Conservation (phyloP, 2,888 invertebrate species). For the Parnassius mnemosyne region DNA sequence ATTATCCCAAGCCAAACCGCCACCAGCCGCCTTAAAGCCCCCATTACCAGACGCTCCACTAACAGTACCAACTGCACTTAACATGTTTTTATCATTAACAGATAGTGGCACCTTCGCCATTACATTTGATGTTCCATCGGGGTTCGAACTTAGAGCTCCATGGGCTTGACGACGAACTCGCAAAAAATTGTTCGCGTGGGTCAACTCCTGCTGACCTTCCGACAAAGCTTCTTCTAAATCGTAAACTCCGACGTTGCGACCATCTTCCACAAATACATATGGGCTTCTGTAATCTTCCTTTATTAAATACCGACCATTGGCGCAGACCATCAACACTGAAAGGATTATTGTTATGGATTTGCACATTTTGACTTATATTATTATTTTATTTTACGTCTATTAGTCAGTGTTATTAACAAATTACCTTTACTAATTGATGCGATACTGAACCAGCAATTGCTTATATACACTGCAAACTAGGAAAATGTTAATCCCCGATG, state of each 20-base stretch:
- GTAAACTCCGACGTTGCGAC: conserved; percentile 4
- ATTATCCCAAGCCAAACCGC: conserved; percentile 41
- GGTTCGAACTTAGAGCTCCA: conserved; percentile 34
- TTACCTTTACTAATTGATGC: not conserved
- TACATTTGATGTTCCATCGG: conserved; percentile 36
- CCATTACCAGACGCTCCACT: conserved; percentile 32
- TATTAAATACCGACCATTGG: conserved; percentile 2
- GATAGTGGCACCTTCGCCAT: conserved; percentile 34
- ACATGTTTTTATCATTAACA: conserved; percentile 32
- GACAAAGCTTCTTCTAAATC: conserved; percentile 25
- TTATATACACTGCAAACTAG: not conserved
- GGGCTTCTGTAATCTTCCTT: not conserved
- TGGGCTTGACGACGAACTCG: conserved; percentile 33
- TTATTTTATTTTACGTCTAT: not conserved
- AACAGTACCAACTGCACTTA: conserved; percentile 36
- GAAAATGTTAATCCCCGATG: conserved; percentile 4
- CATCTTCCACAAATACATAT: conserved; percentile 4
- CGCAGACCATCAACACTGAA: not conserved
- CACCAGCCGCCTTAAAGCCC: conserved; percentile 36
- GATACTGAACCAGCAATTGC: not conserved
- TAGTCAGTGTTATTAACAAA: not conserved
- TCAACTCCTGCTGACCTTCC: conserved; percentile 34
- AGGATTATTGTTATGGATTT: not conserved
- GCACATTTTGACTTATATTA: not conserved
- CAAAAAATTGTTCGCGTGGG: not conserved